Percentiles rank a stretch among this genome's conserved stretches.
phyloP scores from a whole-genome alignment of 1,140 invertebrate genomes.

The Heliconius nattereri region DNA sequence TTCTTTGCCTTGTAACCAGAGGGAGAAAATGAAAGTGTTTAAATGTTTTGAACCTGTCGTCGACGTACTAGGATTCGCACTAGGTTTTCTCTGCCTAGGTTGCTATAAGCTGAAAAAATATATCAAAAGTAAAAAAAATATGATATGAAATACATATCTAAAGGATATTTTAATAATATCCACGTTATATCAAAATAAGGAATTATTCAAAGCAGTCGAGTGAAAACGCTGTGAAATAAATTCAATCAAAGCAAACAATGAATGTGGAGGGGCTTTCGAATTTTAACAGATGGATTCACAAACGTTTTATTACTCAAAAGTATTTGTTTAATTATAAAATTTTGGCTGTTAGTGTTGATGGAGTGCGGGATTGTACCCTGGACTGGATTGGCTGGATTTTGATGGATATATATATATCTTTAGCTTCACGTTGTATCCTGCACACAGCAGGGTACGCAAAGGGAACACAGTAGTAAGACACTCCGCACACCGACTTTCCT shows the following conservation, averaged over 20 bases:
- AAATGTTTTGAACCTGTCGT: no score
- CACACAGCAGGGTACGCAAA: no score
- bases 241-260: conserved; percentile 13
- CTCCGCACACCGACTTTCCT: no score
- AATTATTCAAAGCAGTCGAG: neutral
- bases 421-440: no score
- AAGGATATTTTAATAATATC: neutral
- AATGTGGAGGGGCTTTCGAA: neutral
- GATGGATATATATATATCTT: no score
- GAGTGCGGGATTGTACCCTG: neutral
- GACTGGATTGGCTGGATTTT: neutral
- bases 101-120: no score
- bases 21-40: no score
- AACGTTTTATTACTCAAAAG: conserved; percentile 12
- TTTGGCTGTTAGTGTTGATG: neutral
- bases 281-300: conserved; percentile 6
- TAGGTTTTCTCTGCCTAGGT: no score
- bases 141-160: neutral
- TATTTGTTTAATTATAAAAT: conserved; percentile 8
- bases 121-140: no score
- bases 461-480: no score
- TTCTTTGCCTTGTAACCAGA: no score
- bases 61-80: no score
- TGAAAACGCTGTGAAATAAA: neutral
- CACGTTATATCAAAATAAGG: neutral